Evolutionary conservation across 2,888 invertebrate genomes (phyloP).

Genomic region (Ptilodon capucinus): DNA sequence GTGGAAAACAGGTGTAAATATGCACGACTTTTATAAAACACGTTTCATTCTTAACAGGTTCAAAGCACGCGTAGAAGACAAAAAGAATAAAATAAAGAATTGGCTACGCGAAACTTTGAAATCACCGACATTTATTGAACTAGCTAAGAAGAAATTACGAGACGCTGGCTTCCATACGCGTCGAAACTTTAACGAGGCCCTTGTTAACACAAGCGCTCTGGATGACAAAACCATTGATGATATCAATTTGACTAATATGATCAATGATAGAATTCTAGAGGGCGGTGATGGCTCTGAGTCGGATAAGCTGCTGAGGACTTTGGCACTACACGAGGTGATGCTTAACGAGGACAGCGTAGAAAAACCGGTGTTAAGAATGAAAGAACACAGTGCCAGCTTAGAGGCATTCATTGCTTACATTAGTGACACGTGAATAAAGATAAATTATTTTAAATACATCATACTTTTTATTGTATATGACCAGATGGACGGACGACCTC

Average conservation of each 20-base stretch:
- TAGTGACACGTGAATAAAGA: slow-evolving; percentile 17
- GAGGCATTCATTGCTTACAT: slow-evolving; percentile 40
- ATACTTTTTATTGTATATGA: too few species aligned
- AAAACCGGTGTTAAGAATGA: slow-evolving; percentile 1
- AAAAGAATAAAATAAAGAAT: slow-evolving; percentile 69
- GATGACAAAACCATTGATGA: slow-evolving; percentile 66
- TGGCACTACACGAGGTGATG: slow-evolving; percentile 66
- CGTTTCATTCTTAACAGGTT: slow-evolving; percentile 50
- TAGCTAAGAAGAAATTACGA: slow-evolving; percentile 64
- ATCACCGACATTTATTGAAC: slow-evolving; percentile 61
- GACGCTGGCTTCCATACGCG: slow-evolving; percentile 57
- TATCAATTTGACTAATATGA: slow-evolving; percentile 63
- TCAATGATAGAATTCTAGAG: slow-evolving; percentile 63
- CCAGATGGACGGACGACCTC: too few species aligned
- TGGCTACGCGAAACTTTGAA: slow-evolving; percentile 69
- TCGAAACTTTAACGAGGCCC: slow-evolving; percentile 18
- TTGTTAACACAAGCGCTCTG: slow-evolving; percentile 29
- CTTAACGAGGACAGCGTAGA: slow-evolving; percentile 27
- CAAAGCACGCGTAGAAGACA: slow-evolving; percentile 68
- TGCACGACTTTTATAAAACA: background rate
- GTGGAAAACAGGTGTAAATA: too few species aligned
- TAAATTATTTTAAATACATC: background rate
- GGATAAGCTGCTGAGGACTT: slow-evolving; percentile 55
- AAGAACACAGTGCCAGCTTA: slow-evolving; percentile 23
- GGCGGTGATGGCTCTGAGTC: slow-evolving; percentile 53